Conservation (phyloP, 2,888 invertebrate species). For the Dicyrtomina minuta region DNA sequence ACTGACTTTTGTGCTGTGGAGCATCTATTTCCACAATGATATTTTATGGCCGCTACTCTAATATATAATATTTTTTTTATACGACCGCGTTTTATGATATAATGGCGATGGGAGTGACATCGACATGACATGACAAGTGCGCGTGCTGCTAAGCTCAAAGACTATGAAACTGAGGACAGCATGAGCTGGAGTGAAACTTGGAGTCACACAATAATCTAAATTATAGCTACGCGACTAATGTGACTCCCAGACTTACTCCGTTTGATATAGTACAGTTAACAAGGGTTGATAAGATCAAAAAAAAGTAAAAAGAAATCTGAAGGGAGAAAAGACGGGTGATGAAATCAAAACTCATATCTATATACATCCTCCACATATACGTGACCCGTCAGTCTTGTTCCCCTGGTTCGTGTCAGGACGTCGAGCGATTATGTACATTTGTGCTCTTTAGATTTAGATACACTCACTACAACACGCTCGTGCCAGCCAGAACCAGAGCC, state of each 20-base stretch:
- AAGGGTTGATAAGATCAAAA: slow-evolving; percentile 19
- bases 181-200: too few relatives aligned
- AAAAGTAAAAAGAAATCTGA: slow-evolving; percentile 11
- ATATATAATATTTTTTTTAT: not conserved
- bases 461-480: too few relatives aligned
- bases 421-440: too few relatives aligned
- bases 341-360: not conserved
- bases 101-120: not conserved
- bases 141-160: not conserved
- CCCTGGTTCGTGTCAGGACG: too few relatives aligned
- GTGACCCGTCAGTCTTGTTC: slow-evolving; percentile 17
- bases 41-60: not conserved
- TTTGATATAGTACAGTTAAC: not conserved
- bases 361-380: slow-evolving; percentile 2
- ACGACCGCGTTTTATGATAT: not conserved
- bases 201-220: too few relatives aligned
- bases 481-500: too few relatives aligned
- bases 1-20: not conserved
- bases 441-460: too few relatives aligned
- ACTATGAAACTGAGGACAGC: too few relatives aligned
- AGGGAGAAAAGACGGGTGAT: not conserved
- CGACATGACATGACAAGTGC: slow-evolving; percentile 4
- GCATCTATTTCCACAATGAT: not conserved
- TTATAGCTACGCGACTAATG: too few relatives aligned
- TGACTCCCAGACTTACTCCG: too few relatives aligned